phyloP scores from a whole-genome alignment of 1,140 invertebrate species.

The Ostrea edulis region DNA sequence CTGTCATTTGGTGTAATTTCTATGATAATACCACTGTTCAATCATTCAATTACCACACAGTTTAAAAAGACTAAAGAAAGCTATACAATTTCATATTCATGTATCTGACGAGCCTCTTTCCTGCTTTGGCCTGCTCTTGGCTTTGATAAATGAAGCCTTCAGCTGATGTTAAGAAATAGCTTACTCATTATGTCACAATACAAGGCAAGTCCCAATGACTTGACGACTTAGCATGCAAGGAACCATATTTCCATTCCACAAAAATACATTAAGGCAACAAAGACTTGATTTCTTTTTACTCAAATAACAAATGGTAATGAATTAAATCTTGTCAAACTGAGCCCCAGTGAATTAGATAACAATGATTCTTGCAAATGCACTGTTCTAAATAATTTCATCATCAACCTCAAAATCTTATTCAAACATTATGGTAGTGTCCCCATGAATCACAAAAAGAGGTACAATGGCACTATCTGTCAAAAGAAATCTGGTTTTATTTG shows the following conservation, averaged over 20 bases:
- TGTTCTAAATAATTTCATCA: constrained; percentile 39
- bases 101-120: constrained; percentile 20
- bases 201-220: constrained; percentile 22
- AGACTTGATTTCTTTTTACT: constrained; percentile 37
- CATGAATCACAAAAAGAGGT: constrained; percentile 19
- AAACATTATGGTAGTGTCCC: background rate
- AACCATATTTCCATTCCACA: constrained; percentile 31
- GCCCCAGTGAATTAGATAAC: constrained; percentile 31
- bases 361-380: constrained; percentile 32
- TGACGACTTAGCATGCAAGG: constrained; percentile 33
- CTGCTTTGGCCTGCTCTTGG: constrained; percentile 3
- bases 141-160: constrained; percentile 37
- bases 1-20: constrained; percentile 38
- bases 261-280: constrained; percentile 39
- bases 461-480: background rate
- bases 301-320: constrained; percentile 36
- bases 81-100: background rate
- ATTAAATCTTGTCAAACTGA: constrained; percentile 33
- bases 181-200: constrained; percentile 28
- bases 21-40: constrained; percentile 28
- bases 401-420: constrained; percentile 12
- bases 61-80: constrained; percentile 38
- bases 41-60: constrained; percentile 37
- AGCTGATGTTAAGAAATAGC: constrained; percentile 37
- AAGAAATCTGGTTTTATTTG: background rate